Evolutionary conservation across 2,797 vertebrate genomes (phyloP), one percentile per base, ranked within the genome.

Genomic region (Craterocephalus amniculus): DNA sequence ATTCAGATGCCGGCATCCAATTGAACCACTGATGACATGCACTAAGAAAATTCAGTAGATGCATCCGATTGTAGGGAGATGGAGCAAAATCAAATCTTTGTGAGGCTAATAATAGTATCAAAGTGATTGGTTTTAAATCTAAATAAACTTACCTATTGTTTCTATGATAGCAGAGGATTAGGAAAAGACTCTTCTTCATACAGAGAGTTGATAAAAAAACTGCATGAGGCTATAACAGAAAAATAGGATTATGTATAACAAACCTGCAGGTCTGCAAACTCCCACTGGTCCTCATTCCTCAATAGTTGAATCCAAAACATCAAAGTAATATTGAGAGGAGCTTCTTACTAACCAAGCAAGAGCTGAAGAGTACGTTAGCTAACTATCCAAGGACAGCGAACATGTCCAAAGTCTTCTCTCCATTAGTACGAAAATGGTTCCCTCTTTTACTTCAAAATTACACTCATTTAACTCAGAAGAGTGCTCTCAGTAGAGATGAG

Each of bases 391-490:
- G 78, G 83, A 81, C 79, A 81, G 70, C 76, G 73, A 78, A 79
- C 77, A 81, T 67, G 58, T 85, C 72, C 74, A 87, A 62, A 73
- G 72, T 83, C 45, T 67, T 74, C 74, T 68, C 68, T 80, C 83
- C 67, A 87, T 88, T 87, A 89, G 63, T 32, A 51, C 76, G 81
- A 76, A 88, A 86, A 87, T 76, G 79, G 74, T 76, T 76, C 78
- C 74, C 73, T 81, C 67, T 83, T 83, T 86, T 87, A 76, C 81
- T 74, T 84, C 70, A 76, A 89, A 90, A 92, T 92, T 87, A 89
- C 58, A 80, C 68, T 80, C 78, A 89, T 89, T 92, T 92, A 91
- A 89, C 70, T 73, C 69, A 74, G 74, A 86, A 71, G 81, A 89
- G 85, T 76, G 71, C 83, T 84, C 84, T 88, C 72, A 83, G 49